These are phyloP conservation scores for Bradysia coprophila DNA, from an alignment of 1,140 invertebrate species.

Conservation along the genomic window DNA sequence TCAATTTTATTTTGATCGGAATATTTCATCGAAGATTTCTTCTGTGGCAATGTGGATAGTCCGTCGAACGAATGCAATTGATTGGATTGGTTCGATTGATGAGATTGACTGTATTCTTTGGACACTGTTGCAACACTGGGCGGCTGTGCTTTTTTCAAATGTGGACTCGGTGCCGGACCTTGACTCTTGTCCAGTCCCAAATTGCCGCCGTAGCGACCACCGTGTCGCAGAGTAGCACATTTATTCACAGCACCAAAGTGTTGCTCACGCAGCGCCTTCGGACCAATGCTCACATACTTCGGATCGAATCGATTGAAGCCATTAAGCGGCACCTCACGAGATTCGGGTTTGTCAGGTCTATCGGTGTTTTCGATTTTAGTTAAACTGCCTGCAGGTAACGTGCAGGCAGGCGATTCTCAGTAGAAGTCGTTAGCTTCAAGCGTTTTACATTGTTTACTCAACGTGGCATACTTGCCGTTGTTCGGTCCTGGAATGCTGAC, in stretches of 20 bases:
- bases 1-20: background rate
- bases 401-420: slow-evolving; percentile 57
- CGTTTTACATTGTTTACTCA: slow-evolving; percentile 88
- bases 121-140: slow-evolving; percentile 23
- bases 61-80: slow-evolving; percentile 8
- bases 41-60: slow-evolving; percentile 15
- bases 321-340: slow-evolving; percentile 22
- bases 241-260: slow-evolving; percentile 15
- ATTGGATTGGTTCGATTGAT: background rate
- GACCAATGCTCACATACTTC: slow-evolving; percentile 38
- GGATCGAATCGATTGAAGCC: slow-evolving; percentile 38
- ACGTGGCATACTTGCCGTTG: slow-evolving; percentile 71
- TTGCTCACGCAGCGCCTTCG: slow-evolving; percentile 28
- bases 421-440: slow-evolving; percentile 86
- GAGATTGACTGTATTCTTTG: slow-evolving; percentile 20
- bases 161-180: slow-evolving; percentile 13
- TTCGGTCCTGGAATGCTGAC: slow-evolving; percentile 25
- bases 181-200: slow-evolving; percentile 25
- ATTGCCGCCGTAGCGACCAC: slow-evolving; percentile 25
- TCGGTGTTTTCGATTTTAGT: slow-evolving; percentile 8
- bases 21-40: slow-evolving; percentile 7
- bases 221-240: slow-evolving; percentile 21
- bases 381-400: slow-evolving; percentile 22
- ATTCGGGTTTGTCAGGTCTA: slow-evolving; percentile 18
- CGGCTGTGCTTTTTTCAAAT: slow-evolving; percentile 19